Evolutionary conservation across 2,888 invertebrate species (phyloP).

Genomic region (Nymphalis polychloros): DNA sequence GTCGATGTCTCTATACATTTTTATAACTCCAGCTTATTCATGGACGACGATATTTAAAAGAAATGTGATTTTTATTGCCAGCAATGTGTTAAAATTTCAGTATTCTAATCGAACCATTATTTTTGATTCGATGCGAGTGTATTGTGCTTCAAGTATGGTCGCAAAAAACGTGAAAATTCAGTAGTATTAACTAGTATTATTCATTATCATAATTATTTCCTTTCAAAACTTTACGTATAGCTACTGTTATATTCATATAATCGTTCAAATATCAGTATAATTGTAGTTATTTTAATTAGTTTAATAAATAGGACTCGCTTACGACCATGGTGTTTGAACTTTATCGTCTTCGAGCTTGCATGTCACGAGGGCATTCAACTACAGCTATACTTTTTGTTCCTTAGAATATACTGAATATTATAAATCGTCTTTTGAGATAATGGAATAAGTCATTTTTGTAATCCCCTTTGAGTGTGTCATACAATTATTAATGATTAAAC

Average conservation of each 20-base stretch:
- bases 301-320: not conserved
- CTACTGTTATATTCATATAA: not conserved
- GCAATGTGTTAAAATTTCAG: too few relatives aligned
- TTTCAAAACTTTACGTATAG: not conserved
- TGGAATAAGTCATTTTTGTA: not conserved
- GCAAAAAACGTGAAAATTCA: too few relatives aligned
- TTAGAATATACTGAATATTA: too few relatives aligned
- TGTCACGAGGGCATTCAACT: not conserved
- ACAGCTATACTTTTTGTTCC: not conserved
- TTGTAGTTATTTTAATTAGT: not conserved
- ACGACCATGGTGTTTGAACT: not conserved
- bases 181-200: too few relatives aligned
- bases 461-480: not conserved
- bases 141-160: too few relatives aligned
- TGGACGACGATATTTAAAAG: too few relatives aligned
- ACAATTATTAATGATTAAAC: not conserved
- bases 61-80: too few relatives aligned
- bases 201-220: too few relatives aligned
- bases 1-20: not conserved
- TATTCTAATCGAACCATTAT: too few relatives aligned
- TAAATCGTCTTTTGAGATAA: too few relatives aligned
- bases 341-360: conserved; percentile 1
- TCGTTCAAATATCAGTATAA: not conserved
- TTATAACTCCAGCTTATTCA: not conserved
- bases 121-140: too few relatives aligned